Evolutionary conservation across 1,140 invertebrate species (phyloP).

Genomic region (Brachionus angularis): DNA sequence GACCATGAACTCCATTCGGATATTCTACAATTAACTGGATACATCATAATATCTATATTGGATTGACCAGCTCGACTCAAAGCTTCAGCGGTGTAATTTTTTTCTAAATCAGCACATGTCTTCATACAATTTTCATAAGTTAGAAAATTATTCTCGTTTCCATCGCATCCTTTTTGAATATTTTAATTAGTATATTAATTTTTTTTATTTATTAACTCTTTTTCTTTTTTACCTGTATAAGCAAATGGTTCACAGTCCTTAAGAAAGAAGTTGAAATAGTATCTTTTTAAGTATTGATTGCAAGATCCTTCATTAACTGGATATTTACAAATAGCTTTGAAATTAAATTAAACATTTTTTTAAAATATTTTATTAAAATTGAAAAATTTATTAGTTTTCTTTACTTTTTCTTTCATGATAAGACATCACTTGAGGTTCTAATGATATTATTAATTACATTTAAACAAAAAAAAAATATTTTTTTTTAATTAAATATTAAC

Average conservation of each 20-base stretch:
- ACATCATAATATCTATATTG: constrained; percentile 20
- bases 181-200: background rate
- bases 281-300: constrained; percentile 18
- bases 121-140: constrained; percentile 44
- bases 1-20: constrained; percentile 41
- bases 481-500: background rate
- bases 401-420: constrained; percentile 31
- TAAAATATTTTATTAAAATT: background rate
- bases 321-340: constrained; percentile 31
- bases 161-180: constrained; percentile 49
- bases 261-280: constrained; percentile 30
- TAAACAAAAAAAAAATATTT: too few species aligned
- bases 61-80: background rate
- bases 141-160: constrained; percentile 55
- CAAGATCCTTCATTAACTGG: constrained; percentile 31
- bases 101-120: constrained; percentile 9
- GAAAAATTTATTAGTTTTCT: too few species aligned
- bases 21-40: constrained; percentile 26
- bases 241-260: constrained; percentile 32
- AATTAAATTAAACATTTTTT: background rate
- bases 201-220: background rate
- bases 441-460: background rate
- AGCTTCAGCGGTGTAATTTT: constrained; percentile 14
- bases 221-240: constrained; percentile 25
- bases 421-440: constrained; percentile 2